Evolutionary conservation across 2,888 invertebrate species (phyloP), one percentile per base, ranked within the genome.

Genomic region (Charanyca ferruginea): DNA sequence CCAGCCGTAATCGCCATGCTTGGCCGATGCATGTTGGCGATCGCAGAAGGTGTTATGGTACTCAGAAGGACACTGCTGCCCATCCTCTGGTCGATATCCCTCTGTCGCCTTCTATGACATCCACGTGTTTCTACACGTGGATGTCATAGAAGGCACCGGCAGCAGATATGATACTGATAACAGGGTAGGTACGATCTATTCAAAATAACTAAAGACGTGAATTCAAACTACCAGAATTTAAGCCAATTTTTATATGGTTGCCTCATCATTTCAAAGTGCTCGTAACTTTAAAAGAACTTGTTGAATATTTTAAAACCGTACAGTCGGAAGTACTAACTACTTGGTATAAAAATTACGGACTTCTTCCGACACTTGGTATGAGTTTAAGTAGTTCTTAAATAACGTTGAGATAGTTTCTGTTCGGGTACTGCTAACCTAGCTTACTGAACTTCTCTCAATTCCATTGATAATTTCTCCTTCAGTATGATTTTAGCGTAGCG

Each of bases 301-400:
- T 64, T 73, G 38, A 51, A 72, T 68, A 62, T 44, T 71, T 70
- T 70, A 60, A 55, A 45, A 38, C 47, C 44, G 38, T 52, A 55
- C 48, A 25, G 47, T 55, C 20, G 32, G 25, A 32, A 69, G 54
- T 38, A 64, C 57, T 71, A 71, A 71, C 49, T 77, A 23, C 66
- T 66, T 44, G 48, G 58, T 66, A 76, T 72, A 72, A 74, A 69
- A 76, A 71, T 76, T 76, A 66, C 42, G 16, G 23, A 59, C 28
- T 75, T 58, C 23, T 11, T 41, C 42, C 63, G 54, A 58, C 75
- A 67, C 75, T 75, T 69, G 23, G 18, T 44, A 62, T 25, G 52
- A 63, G 41, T 60, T 71, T 51, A 51, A 66, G 53, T 55, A 72
- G 73, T 73, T 68, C 41, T 68, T 58, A 49, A 73, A 74, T 72